Evolutionary conservation across 1,140 invertebrate species (phyloP), one percentile per base, ranked within the genome.

Genomic region (Araneus ventricosus): DNA sequence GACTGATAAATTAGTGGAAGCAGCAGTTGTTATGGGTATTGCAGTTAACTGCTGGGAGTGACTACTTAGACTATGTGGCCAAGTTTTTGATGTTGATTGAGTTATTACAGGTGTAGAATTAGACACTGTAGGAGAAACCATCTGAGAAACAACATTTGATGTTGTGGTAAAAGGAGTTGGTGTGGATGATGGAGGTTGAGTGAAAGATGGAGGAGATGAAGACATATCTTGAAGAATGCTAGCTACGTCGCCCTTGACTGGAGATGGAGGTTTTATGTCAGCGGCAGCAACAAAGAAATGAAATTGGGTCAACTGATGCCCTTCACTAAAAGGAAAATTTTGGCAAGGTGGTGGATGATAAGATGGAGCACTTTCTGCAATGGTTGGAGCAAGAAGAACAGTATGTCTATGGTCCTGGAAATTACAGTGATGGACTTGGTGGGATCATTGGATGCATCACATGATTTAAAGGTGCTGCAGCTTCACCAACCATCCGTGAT

Each of bases 171-270:
- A 61, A 27, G 86, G 30, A 39, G 30, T 20, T 17, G 37, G 6
- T n/a, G 61, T 94, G 0, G 96, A 96, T 95, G 97, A 95, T 0
- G 96, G 95, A 30, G 27, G 5, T 34, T 45, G 41, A 57, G 84
- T 39, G 8, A 61, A 45, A 24, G 91, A 67, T 17, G 34, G 90
- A 24, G 85, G 86, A 45, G 93, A 90, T 17, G 57, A 41, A 17
- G 61, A 22, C n/a, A 57, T 30, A n/a, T 57, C 24, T 22, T 27
- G 88, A 67, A 85, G 86, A n/a, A 93, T n/a, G 45, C 20, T 70
- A 61, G 82, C 14, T 24, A 87, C 45, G 70, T 24, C 41, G n/a
- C 67, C 70, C 30, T 84, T 80, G n/a, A 88, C 45, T 37, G 94
- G 93, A 61, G 94, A 90, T 75, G 37, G 90, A 27, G 57, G 92